These are phyloP conservation scores for Aurelia sp. DNA, from an alignment of 30 jellyfish, hydroid and myxozoan genomes.

Conservation along the genomic window DNA sequence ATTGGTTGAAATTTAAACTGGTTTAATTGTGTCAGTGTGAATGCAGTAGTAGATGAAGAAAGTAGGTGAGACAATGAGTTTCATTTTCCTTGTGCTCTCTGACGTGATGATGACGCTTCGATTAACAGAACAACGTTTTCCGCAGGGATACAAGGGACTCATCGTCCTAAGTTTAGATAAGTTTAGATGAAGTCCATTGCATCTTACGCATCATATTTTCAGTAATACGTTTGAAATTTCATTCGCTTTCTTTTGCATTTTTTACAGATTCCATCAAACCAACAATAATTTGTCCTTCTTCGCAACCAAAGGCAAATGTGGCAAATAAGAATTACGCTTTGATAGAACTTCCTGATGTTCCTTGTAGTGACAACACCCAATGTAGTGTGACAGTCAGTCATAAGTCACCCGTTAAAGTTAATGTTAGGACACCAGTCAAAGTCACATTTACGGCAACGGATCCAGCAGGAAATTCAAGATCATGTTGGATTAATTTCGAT, in stretches of 20 bases:
- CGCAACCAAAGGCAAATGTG: conserved; percentile 32
- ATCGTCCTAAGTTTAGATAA: too few relatives aligned
- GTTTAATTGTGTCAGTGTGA: too few relatives aligned
- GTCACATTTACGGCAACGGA: conserved; percentile 90
- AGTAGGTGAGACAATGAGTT: too few relatives aligned
- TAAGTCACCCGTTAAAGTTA: conserved; percentile 77
- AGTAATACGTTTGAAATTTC: not conserved
- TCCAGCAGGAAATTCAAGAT: conserved; percentile 74
- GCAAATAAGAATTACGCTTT: conserved; percentile 73
- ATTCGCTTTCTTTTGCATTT: not conserved
- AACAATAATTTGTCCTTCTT: conserved; percentile 67
- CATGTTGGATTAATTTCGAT: conserved; percentile 49
- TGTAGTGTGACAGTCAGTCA: conserved; percentile 40
- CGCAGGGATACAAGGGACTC: too few relatives aligned
- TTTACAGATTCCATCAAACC: conserved; percentile 75
- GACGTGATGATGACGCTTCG: too few relatives aligned
- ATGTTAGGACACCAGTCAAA: conserved; percentile 48
- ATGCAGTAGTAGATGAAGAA: too few relatives aligned
- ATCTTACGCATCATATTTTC: too few relatives aligned
- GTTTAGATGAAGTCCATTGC: too few relatives aligned
- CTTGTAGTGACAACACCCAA: conserved; percentile 84
- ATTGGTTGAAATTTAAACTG: too few relatives aligned
- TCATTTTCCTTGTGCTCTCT: too few relatives aligned
- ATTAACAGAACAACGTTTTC: too few relatives aligned
- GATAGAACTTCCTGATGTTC: conserved; percentile 79